A percentile compares a stretch with the other conserved stretches of the same genome.
Evolutionary conservation across 2,797 vertebrate genomes (phyloP).

Genomic region (Tokudaia tokunoshimensis): DNA sequence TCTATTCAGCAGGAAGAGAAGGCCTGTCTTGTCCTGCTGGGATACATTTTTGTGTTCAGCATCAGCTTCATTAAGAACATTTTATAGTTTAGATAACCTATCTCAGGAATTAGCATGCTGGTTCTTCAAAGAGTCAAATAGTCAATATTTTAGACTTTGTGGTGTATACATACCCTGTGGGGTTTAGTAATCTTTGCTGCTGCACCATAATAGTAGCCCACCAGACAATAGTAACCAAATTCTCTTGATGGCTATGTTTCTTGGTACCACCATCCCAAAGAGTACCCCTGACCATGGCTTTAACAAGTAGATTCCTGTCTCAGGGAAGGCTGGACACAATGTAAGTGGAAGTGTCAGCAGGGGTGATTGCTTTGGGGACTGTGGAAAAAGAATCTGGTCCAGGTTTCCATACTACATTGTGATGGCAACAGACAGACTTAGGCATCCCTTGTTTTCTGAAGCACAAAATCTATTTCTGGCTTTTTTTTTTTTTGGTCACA

Average conservation of each 20-base stretch:
- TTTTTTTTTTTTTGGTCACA: neutral
- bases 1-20: neutral
- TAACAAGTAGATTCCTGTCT: neutral
- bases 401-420: accelerated
- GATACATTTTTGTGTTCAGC: neutral
- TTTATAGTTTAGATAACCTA: neutral
- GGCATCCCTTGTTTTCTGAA: neutral
- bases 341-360: neutral
- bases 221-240: neutral
- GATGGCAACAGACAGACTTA: too few relatives aligned
- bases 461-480: neutral
- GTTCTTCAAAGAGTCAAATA: neutral
- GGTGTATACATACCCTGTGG: neutral
- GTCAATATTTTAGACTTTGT: neutral
- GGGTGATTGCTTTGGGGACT: neutral
- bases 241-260: neutral
- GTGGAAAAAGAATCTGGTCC: neutral
- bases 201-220: neutral
- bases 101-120: neutral
- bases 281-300: neutral
- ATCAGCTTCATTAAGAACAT: neutral
- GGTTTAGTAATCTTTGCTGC: neutral
- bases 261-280: neutral
- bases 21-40: neutral
- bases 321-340: neutral